Base-by-base conservation (phyloP, 2,888 invertebrate species). In the Cotesia congregata region DNA sequence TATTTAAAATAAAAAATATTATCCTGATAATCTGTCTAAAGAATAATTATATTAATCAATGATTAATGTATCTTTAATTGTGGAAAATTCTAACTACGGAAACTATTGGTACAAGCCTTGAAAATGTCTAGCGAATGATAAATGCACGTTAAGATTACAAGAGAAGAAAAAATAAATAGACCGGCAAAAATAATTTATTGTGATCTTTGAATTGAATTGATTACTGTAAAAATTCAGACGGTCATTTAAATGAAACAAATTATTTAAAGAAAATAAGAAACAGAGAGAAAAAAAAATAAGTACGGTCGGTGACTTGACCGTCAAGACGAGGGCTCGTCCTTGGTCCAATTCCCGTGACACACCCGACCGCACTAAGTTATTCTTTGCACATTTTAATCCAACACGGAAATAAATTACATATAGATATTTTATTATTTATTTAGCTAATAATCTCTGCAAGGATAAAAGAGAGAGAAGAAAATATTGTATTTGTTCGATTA, bases 271-370 rank as follows among this genome's bases (percentile, higher is more conserved):
- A 30, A 30, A 30, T 30, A 30, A 60, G 7, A 59, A 38, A 38
- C 40, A 69, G 20, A 39, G n/a, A 39, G n/a, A 41, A 39, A 17
- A 62, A 30, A 65, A 41, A 12, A 67, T 12, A 50, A 30, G 38
- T 41, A 76, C 70, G 77, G 65, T 67, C 76, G 73, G 39, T 67
- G 75, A 80, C 75, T 75, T 77, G 72, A 67, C 76, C 69, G 61
- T 59, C 40, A 67, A 61, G 74, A 41, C 71, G 71, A 41, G 69
- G 77, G 65, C 64, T 50, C 72, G 77, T 75, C 80, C 78, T 80
- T 80, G 81, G 75, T 76, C 74, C 69, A 76, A 79, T 80, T 81
- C 76, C 76, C 75, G 75, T 76, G 75, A 75, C 76, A 79, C 80
- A 76, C 78, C 78, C 75, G 71, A 77, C 50, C 77, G 60, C 62